Evolutionary conservation across 2,888 invertebrate species (phyloP), one percentile per base, ranked within the genome.

Genomic region (Calliphora vomitoria): DNA sequence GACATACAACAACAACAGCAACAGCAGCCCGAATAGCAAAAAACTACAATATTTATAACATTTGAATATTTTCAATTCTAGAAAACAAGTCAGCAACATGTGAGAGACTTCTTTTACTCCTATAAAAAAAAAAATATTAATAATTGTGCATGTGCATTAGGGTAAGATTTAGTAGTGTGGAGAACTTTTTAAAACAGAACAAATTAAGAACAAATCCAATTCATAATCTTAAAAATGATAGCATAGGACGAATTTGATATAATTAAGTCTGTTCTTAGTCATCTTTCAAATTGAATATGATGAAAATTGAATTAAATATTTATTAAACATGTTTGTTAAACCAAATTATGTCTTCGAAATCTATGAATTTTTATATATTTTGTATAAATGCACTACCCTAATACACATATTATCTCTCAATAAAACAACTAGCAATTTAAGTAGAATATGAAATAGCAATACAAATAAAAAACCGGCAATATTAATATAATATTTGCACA

Each of bases 401-500:
- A 62, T 64, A 15, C n/a, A 47, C 47, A 53, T 18, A 35, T 8
- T 5, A 66, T 44, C 13, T 25, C 11, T 66, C 13, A n/a, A 20
- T 44, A 41, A 25, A 13, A 44, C 8, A 8, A 66, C 66, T 20
- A 47, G 20, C 44, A 68, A 58, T 25, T 47, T 44, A 47, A 44
- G 25, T 15, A 68, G 44, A 47, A 68, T n/a, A 25, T 66, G 41
- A 38, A 18, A 11, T 38, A 60, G 41, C 44, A 74, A 47, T 47
- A 55, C 25, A 25, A 25, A 25, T 25, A 25, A 38, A 47, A 55
- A 82, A 53, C 50, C 75, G 60, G 25, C 62, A 82, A 72, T 31
- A 85, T 79, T 79, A 35, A 53, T 74, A 74, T 55, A 81, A 62
- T 75, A 81, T 69, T 69, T 69, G 44, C 68, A 75, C 62, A 85